phyloP scores from a whole-genome alignment of 2,888 invertebrate species.

The Drosophila rubida region DNA sequence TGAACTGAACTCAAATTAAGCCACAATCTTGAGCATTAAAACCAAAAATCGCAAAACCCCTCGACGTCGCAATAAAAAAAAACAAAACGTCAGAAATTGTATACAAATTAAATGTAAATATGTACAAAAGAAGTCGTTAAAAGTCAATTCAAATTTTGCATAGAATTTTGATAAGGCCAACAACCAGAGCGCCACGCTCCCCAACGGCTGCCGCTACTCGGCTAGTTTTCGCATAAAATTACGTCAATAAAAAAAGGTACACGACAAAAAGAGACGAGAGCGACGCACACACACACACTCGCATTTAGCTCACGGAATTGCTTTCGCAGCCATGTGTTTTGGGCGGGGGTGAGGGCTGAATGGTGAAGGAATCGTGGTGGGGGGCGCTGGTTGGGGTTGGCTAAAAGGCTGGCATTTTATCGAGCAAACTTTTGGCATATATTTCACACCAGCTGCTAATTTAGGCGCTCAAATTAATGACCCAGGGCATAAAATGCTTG shows the following conservation, averaged over 20 bases:
- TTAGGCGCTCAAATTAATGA: slow-evolving; percentile 72
- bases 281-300: slow-evolving; percentile 15
- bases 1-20: slow-evolving; percentile 59
- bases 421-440: slow-evolving; percentile 77
- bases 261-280: slow-evolving; percentile 32
- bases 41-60: slow-evolving; percentile 20
- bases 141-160: slow-evolving; percentile 79
- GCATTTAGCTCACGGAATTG: slow-evolving; percentile 24
- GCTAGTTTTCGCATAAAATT: slow-evolving; percentile 72
- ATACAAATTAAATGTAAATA: slow-evolving; percentile 79
- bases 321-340: slow-evolving; percentile 36
- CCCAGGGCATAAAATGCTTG: slow-evolving; percentile 53
- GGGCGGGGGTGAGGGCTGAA: no score
- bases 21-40: slow-evolving; percentile 69
- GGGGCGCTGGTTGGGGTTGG: background rate
- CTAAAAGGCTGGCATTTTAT: slow-evolving; percentile 57
- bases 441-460: slow-evolving; percentile 80
- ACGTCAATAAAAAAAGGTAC: slow-evolving; percentile 75
- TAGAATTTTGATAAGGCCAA: slow-evolving; percentile 69
- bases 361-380: background rate
- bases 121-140: slow-evolving; percentile 71
- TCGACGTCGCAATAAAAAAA: slow-evolving; percentile 30
- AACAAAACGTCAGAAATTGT: slow-evolving; percentile 58
- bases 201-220: slow-evolving; percentile 1
- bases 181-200: background rate